phyloP scores from a whole-genome alignment of 2,797 vertebrate species.

The Urophycis tenuis region DNA sequence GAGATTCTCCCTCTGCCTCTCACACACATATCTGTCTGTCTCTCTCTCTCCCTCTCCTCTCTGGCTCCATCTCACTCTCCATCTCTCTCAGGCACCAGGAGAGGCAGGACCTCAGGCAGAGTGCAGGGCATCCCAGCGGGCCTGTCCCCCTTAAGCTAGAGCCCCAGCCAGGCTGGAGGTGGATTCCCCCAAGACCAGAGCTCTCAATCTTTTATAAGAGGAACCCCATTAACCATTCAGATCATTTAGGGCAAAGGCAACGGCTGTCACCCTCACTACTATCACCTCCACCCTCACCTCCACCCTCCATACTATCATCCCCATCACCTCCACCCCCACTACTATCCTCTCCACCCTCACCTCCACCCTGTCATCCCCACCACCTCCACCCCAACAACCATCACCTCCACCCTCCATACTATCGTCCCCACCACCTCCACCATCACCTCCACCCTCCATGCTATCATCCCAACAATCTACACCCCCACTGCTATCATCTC shows the following conservation, averaged over 20 bases:
- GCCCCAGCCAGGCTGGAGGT: slow-evolving; percentile 60
- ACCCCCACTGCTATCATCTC: not conserved
- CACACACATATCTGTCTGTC: no score
- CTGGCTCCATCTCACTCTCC: no score
- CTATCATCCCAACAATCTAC: no score
- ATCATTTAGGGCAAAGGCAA: slow-evolving; percentile 69
- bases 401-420: no score
- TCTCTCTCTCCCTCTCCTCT: no score
- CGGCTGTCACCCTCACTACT: slow-evolving; percentile 55
- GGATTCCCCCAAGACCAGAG: slow-evolving; percentile 61
- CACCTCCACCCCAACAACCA: not conserved
- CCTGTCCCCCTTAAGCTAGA: slow-evolving; percentile 63
- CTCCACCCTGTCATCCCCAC: no score
- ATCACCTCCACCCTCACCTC: slow-evolving; percentile 41
- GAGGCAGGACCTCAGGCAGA: not conserved
- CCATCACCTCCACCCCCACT: not conserved
- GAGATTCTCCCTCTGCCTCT: no score
- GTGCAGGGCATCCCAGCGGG: slow-evolving; percentile 39
- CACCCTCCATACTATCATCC: not conserved
- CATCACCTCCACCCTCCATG: no score
- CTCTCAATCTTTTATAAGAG: slow-evolving; percentile 69
- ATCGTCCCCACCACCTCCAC: no score
- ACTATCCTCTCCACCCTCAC: not conserved
- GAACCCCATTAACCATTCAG: slow-evolving; percentile 69
- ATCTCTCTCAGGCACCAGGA: no score